Evolutionary conservation across 2,888 invertebrate species (phyloP).

Genomic region (Acrobasis repandana): DNA sequence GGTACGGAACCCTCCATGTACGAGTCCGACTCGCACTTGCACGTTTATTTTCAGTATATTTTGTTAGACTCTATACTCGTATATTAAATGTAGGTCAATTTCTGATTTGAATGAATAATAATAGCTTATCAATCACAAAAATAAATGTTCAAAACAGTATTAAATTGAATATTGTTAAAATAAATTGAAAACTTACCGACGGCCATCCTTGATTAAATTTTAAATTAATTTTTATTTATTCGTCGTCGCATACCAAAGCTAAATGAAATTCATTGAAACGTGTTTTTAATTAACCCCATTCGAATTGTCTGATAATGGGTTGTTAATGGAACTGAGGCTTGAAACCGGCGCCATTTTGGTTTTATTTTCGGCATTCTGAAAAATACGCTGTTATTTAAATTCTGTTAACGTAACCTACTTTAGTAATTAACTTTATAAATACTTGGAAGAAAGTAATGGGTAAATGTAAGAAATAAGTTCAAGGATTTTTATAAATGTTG

Average conservation of each 20-base stretch:
- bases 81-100: no score
- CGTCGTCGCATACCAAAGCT: slow-evolving; percentile 17
- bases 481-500: no score
- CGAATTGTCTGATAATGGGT: slow-evolving; percentile 10
- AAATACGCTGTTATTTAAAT: neutral
- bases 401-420: neutral
- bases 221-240: slow-evolving; percentile 5
- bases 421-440: no score
- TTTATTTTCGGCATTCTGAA: neutral
- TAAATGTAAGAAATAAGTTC: no score
- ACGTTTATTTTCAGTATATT: no score
- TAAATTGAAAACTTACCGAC: slow-evolving; percentile 5
- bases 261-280: slow-evolving; percentile 28
- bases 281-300: slow-evolving; percentile 30
- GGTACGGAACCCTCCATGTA: no score
- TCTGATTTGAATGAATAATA: no score
- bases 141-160: neutral
- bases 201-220: neutral
- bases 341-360: neutral
- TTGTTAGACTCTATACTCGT: no score
- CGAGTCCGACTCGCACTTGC: no score
- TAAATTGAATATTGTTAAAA: neutral
- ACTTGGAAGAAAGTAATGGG: no score
- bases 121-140: neutral
- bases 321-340: slow-evolving; percentile 12